Evolutionary conservation across 2,888 invertebrate genomes (phyloP).

Genomic region (Phania funesta): DNA sequence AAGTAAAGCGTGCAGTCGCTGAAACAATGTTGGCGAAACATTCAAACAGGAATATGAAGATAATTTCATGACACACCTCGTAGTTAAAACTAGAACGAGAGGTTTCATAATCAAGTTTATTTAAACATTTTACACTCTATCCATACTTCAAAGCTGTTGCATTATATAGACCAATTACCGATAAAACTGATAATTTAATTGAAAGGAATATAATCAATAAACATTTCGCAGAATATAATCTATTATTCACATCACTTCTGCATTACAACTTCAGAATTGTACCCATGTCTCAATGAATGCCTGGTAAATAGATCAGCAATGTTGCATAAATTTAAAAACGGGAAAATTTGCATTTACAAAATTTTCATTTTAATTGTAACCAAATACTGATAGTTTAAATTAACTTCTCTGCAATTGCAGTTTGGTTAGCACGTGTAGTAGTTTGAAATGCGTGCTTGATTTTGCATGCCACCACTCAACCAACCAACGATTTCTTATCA

Average conservation of each 20-base stretch:
- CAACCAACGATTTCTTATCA: conserved; percentile 49
- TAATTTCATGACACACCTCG: too few species aligned
- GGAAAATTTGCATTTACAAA: conserved; percentile 42
- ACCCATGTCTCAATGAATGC: conserved; percentile 8
- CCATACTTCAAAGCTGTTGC: too few species aligned
- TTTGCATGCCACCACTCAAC: background rate
- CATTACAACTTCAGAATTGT: background rate
- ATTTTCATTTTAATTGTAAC: conserved; percentile 46
- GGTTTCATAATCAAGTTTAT: too few species aligned
- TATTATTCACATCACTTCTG: background rate
- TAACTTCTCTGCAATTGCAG: background rate
- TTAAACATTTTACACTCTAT: too few species aligned
- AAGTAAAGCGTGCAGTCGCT: too few species aligned
- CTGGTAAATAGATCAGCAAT: conserved; percentile 1
- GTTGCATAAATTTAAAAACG: background rate
- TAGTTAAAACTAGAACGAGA: too few species aligned
- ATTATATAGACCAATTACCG: too few species aligned
- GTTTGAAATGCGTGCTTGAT: background rate
- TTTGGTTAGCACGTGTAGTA: background rate
- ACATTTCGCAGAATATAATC: background rate
- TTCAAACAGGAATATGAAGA: too few species aligned
- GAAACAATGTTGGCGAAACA: too few species aligned
- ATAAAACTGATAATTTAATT: too few species aligned
- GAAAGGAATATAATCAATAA: background rate
- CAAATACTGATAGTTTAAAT: background rate